Conservation (phyloP, 2,113 vertebrate genomes). For the Progne subis region DNA sequence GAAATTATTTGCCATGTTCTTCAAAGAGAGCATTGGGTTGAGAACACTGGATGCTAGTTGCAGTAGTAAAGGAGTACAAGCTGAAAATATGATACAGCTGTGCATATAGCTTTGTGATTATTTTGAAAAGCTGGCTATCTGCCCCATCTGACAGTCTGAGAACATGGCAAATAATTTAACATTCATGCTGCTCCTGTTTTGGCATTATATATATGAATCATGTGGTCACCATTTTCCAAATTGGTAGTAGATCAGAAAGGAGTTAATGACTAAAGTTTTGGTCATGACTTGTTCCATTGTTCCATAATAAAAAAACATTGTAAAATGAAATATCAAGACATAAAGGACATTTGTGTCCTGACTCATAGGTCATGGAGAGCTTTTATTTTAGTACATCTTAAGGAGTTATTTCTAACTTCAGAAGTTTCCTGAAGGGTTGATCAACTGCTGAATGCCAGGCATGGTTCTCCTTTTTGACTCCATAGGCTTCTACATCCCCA, state of each 20-base stretch:
- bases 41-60: slow-evolving; percentile 33
- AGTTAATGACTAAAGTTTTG: slow-evolving; percentile 50
- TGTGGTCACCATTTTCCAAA: slow-evolving; percentile 56
- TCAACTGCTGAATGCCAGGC: slow-evolving; percentile 37
- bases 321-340: slow-evolving; percentile 37
- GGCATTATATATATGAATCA: slow-evolving; percentile 59
- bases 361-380: background rate
- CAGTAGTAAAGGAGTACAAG: slow-evolving; percentile 44
- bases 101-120: slow-evolving; percentile 58
- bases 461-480: background rate
- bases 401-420: slow-evolving; percentile 50
- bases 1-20: background rate
- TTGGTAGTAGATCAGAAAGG: slow-evolving; percentile 31
- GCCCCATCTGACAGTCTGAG: slow-evolving; percentile 73
- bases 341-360: slow-evolving; percentile 22
- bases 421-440: slow-evolving; percentile 48
- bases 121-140: slow-evolving; percentile 73
- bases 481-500: background rate
- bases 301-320: background rate
- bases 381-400: slow-evolving; percentile 36
- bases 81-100: slow-evolving; percentile 72
- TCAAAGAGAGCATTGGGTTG: slow-evolving; percentile 32
- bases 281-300: slow-evolving; percentile 39
- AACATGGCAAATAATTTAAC: slow-evolving; percentile 73
- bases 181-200: slow-evolving; percentile 70